These are phyloP conservation scores for Larimichthys crocea DNA, from an alignment of 2,113 vertebrate species.

Conservation along the genomic window DNA sequence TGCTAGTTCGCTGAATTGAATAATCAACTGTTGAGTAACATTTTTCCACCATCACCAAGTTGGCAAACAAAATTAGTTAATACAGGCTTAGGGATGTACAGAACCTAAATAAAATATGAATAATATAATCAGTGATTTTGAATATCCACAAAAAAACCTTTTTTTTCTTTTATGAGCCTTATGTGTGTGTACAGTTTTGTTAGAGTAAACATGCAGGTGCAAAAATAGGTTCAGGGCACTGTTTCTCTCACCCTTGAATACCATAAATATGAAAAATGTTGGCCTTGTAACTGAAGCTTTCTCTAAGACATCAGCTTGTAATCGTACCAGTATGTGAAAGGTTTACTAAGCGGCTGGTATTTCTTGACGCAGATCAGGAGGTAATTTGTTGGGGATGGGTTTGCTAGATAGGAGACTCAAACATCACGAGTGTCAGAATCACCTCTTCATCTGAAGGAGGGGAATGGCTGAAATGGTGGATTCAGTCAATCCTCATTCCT, in stretches of 20 bases:
- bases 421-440: conserved; percentile 67
- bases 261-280: background rate
- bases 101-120: background rate
- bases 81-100: background rate
- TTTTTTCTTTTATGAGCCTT: background rate
- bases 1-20: no score
- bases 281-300: background rate
- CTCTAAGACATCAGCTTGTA: background rate
- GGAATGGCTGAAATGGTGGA: conserved; percentile 66
- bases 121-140: background rate
- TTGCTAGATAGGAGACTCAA: conserved; percentile 51
- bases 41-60: no score
- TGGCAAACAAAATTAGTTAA: background rate
- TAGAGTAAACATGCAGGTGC: background rate
- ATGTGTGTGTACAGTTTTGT: background rate
- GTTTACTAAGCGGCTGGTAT: conserved; percentile 7
- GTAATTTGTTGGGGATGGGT: conserved; percentile 40
- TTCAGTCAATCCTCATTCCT: conserved; percentile 69
- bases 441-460: conserved; percentile 62
- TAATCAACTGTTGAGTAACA: no score
- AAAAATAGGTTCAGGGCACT: background rate
- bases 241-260: background rate
- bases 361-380: conserved; percentile 32
- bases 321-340: background rate
- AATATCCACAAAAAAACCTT: background rate